Percentiles rank a stretch among this genome's conserved stretches.
These are phyloP conservation scores for Laticauda laticaudata DNA, from an alignment of 2,113 vertebrate species.

Conservation along the genomic window DNA sequence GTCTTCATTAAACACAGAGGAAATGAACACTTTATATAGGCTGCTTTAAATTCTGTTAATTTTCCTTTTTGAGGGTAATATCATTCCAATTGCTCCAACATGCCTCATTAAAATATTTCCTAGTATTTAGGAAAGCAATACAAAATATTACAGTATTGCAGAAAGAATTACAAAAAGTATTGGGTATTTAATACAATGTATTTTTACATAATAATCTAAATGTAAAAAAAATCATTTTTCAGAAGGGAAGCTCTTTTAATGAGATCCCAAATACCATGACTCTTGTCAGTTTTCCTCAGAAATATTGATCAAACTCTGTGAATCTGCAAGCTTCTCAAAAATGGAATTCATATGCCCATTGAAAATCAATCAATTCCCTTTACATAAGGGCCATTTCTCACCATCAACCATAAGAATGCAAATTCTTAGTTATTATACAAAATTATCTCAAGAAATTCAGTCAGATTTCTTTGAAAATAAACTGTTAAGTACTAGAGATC, in stretches of 20 bases:
- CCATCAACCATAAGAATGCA: neutral
- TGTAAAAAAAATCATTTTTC: constrained; percentile 18
- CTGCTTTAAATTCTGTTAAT: constrained; percentile 11
- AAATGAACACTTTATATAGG: constrained; percentile 41
- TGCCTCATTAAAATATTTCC: constrained; percentile 10
- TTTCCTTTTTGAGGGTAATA: constrained; percentile 25
- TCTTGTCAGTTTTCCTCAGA: neutral
- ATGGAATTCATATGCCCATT: neutral
- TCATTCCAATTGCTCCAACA: constrained; percentile 2
- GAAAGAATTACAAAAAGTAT: neutral
- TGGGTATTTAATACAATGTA: constrained; percentile 34
- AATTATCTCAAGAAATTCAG: neutral
- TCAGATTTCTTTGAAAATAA: neutral
- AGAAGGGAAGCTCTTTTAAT: neutral
- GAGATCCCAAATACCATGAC: neutral
- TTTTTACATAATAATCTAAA: constrained; percentile 1
- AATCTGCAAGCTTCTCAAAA: constrained; percentile 36
- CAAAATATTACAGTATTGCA: neutral
- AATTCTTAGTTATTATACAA: neutral
- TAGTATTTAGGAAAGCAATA: neutral
- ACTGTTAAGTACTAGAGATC: neutral
- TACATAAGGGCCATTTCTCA: constrained; percentile 39
- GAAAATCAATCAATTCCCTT: constrained; percentile 40
- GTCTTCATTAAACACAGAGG: constrained; percentile 40
- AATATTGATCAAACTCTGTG: neutral